phyloP scores from a whole-genome alignment of 2,797 vertebrate species.

The Sylvilagus floridanus region DNA sequence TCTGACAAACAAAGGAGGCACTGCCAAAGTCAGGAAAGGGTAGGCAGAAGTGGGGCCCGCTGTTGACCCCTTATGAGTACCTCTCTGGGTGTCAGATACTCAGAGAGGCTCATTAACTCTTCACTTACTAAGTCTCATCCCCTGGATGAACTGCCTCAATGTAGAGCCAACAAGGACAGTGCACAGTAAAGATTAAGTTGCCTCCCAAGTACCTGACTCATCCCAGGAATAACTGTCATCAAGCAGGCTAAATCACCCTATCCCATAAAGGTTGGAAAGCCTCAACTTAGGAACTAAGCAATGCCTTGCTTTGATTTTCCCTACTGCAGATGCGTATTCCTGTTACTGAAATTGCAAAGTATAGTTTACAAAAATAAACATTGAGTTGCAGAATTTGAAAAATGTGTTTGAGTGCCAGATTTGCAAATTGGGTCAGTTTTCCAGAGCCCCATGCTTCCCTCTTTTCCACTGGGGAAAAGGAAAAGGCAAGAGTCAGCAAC shows the following conservation, averaged over 20 bases:
- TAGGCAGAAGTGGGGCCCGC: not conserved
- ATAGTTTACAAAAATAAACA: conserved; percentile 63
- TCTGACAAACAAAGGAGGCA: not conserved
- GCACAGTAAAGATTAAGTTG: not conserved
- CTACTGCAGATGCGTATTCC: not conserved
- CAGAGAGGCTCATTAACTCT: not conserved
- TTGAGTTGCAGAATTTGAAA: conserved; percentile 64
- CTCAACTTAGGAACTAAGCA: not conserved
- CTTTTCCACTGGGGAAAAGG: conserved; percentile 13
- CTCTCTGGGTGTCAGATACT: not conserved
- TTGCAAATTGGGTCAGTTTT: conserved; percentile 45
- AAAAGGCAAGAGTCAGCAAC: not conserved
- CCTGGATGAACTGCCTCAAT: not conserved
- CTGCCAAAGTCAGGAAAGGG: not conserved
- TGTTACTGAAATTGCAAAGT: conserved; percentile 36
- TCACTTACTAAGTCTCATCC: not conserved
- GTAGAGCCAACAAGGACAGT: not conserved
- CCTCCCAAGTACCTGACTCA: not conserved
- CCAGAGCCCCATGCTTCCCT: conserved; percentile 15
- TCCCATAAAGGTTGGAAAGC: not conserved
- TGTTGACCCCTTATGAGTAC: not conserved
- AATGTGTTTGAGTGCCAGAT: conserved; percentile 56
- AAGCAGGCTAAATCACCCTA: not conserved
- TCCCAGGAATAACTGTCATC: not conserved
- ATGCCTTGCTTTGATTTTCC: not conserved